Percentiles rank a stretch among this genome's conserved stretches.
Evolutionary conservation across 2,797 vertebrate species (phyloP).

Genomic region (Peromyscus attwateri): DNA sequence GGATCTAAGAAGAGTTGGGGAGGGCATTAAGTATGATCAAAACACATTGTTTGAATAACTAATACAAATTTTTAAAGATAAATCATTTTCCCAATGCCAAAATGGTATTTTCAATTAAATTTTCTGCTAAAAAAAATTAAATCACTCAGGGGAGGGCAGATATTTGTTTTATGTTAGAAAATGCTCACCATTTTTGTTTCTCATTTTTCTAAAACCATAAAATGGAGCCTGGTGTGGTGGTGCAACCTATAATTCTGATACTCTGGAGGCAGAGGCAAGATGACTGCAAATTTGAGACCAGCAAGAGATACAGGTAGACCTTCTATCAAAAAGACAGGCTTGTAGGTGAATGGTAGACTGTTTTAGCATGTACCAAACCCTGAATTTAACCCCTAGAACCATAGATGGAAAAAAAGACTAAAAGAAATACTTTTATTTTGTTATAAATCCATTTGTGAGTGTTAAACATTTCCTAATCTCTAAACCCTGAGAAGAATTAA

Average conservation of each 20-base stretch:
- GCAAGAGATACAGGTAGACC: not conserved
- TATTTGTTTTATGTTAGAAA: not conserved
- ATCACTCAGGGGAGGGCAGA: not conserved
- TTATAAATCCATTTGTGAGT: not conserved
- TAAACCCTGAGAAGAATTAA: not conserved
- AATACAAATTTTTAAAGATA: not conserved
- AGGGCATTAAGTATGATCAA: not conserved
- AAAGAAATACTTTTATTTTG: not conserved
- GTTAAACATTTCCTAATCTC: not conserved
- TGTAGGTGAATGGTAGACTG: not conserved
- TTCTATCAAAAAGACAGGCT: not conserved
- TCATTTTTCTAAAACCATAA: not conserved
- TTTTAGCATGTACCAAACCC: not conserved
- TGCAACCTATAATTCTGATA: not conserved
- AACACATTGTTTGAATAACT: not conserved
- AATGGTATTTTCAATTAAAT: not conserved
- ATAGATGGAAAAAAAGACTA: not conserved
- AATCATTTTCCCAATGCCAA: not conserved
- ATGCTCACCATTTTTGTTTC: not conserved
- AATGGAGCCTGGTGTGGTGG: not conserved
- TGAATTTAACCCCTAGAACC: not conserved
- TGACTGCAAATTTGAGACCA: not conserved
- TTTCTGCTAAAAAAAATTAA: not conserved
- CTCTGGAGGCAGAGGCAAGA: not conserved
- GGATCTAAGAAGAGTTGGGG: not conserved